Base-by-base conservation (phyloP, 2,113 vertebrate species). In the Lontra canadensis region DNA sequence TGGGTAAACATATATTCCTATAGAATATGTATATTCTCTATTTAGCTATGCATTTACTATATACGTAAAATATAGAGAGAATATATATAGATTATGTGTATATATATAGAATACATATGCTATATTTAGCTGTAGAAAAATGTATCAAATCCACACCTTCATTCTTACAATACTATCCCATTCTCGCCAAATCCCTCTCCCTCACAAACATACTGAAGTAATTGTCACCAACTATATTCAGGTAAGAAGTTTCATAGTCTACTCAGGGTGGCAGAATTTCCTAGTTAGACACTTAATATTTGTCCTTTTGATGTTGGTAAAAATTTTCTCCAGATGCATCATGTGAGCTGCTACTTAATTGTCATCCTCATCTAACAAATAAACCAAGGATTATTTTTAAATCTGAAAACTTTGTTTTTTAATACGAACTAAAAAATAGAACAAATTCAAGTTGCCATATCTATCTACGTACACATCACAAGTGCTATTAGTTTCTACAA, bases 361-460 rank as follows among this genome's bases (percentile, higher is more conserved):
- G 69, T 88, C 42, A 88, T 44, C n/a, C 5, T 69, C 80, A 82
- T 39, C 14, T 39, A 69, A 74, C 65, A 87, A 93, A 1, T 61
- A 94, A 63, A 55, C 25, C 76, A 86, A 34, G 21, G 25, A 65
- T 90, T 76, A 84, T 57, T 82, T 71, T 96, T 65, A 18, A 95
- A 89, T 80, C 55, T 89, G 61, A 91, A 95, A 71, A 29, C 63
- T 52, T 92, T 92, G 9, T 61, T 88, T 95, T 80, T 71, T 69
- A 73, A 81, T 59, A 49, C 18, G 14, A 94, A 89, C 47, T 81
- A 36, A 92, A 89, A 47, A 47, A 6, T 61, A 26, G 55, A 90
- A 44, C 25, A 78, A 59, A 94, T 47, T 82, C 71, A 95, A 88
- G 49, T 82, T 82, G 11, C 69, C 59, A 23, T 76, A 76, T 34